Conservation (phyloP, 2,888 invertebrate species). For the Synanthedon formicaeformis region DNA sequence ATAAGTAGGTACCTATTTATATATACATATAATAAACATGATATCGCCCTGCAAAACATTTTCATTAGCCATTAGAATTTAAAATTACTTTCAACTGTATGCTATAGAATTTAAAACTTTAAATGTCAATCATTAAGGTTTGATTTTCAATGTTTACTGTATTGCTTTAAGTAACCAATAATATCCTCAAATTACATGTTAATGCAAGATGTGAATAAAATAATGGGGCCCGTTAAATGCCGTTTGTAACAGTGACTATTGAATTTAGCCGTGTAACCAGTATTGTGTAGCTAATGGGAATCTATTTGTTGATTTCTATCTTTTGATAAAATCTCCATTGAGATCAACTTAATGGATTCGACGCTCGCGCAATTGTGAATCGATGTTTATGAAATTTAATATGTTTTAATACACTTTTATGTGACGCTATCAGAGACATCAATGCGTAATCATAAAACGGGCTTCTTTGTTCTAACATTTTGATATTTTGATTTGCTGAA, state of each 20-base stretch:
- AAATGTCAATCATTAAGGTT: too few species aligned
- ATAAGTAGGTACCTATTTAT: too few species aligned
- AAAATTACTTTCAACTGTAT: too few species aligned
- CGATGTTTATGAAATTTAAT: constrained; percentile 31
- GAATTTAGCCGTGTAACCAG: constrained; percentile 27
- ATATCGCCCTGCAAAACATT: too few species aligned
- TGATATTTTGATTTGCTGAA: too few species aligned
- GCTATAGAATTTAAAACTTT: too few species aligned
- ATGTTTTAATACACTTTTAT: constrained; percentile 17
- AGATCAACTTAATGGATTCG: constrained; percentile 41
- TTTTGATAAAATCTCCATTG: constrained; percentile 42
- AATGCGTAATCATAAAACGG: constrained; percentile 24
- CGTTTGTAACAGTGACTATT: constrained; percentile 20
- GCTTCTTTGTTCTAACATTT: too few species aligned
- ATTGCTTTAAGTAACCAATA: too few species aligned
- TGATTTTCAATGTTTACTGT: too few species aligned
- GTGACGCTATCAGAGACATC: constrained; percentile 12
- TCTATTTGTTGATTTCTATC: constrained; percentile 52
- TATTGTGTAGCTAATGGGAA: constrained; percentile 40
- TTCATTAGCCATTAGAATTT: too few species aligned
- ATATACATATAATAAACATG: too few species aligned
- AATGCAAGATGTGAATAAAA: not conserved
- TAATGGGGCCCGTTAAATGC: not conserved
- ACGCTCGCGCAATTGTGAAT: constrained; percentile 31
- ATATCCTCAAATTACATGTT: too few species aligned